Evolutionary conservation across 2,797 vertebrate species (phyloP).

Genomic region (Characodon lateralis): DNA sequence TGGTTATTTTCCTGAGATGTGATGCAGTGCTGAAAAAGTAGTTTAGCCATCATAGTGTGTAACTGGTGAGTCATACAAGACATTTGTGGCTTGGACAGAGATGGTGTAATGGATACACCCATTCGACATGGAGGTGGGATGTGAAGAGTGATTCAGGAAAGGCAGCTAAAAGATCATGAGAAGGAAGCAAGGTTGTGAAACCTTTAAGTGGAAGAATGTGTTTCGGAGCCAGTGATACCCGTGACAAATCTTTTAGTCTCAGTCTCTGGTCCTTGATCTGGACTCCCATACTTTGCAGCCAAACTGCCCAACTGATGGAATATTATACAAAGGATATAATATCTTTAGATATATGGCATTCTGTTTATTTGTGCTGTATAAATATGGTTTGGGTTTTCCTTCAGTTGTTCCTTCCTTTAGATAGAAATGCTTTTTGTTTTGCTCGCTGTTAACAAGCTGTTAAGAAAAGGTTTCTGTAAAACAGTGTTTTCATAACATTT

Average conservation of each 20-base stretch:
- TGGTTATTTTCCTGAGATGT: slow-evolving; percentile 24
- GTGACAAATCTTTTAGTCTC: slow-evolving; percentile 66
- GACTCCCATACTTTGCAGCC: slow-evolving; percentile 31
- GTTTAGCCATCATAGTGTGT: slow-evolving; percentile 43
- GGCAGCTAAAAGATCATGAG: neutral
- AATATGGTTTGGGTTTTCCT: slow-evolving; percentile 22
- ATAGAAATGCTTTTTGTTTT: slow-evolving; percentile 4
- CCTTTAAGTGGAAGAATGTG: slow-evolving; percentile 60
- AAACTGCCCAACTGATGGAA: slow-evolving; percentile 28
- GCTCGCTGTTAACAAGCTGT: slow-evolving; percentile 11
- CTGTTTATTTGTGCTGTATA: neutral
- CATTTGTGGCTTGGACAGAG: slow-evolving; percentile 50
- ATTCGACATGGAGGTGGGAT: slow-evolving; percentile 45
- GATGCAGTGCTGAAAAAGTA: slow-evolving; percentile 30
- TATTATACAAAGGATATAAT: slow-evolving; percentile 26
- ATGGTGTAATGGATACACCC: slow-evolving; percentile 56
- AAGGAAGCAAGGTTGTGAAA: slow-evolving; percentile 24
- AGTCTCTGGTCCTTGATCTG: slow-evolving; percentile 39
- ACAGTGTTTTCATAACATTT: slow-evolving; percentile 21
- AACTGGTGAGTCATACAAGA: slow-evolving; percentile 65
- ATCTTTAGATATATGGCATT: slow-evolving; percentile 36
- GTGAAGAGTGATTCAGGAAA: slow-evolving; percentile 40
- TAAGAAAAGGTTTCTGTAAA: slow-evolving; percentile 2
- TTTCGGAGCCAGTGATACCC: slow-evolving; percentile 55
- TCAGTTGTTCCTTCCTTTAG: slow-evolving; percentile 47